Percentiles rank a stretch among this genome's conserved stretches.
phyloP scores from a whole-genome alignment of 2,113 vertebrate species.

The Antidorcas marsupialis region DNA sequence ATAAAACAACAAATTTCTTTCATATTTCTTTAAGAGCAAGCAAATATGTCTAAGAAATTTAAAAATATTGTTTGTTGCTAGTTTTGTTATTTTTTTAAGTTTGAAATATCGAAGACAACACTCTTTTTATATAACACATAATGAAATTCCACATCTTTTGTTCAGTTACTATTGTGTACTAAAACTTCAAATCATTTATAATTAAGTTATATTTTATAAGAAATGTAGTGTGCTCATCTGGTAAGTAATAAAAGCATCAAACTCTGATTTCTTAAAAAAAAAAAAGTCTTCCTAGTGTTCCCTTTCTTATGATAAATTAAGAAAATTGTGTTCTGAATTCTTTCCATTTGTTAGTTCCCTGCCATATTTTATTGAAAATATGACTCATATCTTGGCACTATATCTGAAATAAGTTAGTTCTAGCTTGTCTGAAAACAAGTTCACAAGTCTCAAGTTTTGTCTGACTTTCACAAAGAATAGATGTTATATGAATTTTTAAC shows the following conservation, averaged over 20 bases:
- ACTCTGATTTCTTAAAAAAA: neutral
- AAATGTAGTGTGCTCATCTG: neutral
- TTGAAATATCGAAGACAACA: neutral
- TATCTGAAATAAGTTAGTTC: conserved; percentile 7
- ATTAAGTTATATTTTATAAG: conserved; percentile 40
- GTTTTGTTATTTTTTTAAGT: neutral
- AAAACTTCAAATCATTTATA: conserved; percentile 19
- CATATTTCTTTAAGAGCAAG: neutral
- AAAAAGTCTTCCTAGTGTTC: neutral
- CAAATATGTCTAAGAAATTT: neutral
- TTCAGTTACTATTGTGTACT: neutral
- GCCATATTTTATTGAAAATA: conserved; percentile 23
- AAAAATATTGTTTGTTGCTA: neutral
- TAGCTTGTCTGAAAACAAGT: neutral
- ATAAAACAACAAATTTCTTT: neutral
- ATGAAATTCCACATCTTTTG: neutral
- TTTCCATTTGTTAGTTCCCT: neutral
- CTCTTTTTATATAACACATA: neutral
- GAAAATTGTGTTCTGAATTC: neutral
- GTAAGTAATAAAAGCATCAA: neutral
- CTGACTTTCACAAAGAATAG: neutral
- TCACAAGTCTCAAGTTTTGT: neutral
- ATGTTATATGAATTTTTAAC: neutral
- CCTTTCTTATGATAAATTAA: neutral
- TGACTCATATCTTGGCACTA: neutral